A percentile compares a stretch with the other conserved stretches of the same genome.
phyloP scores from a whole-genome alignment of 53 echinoderm and acorn worm genomes.

The Glandiceps talaboti region DNA sequence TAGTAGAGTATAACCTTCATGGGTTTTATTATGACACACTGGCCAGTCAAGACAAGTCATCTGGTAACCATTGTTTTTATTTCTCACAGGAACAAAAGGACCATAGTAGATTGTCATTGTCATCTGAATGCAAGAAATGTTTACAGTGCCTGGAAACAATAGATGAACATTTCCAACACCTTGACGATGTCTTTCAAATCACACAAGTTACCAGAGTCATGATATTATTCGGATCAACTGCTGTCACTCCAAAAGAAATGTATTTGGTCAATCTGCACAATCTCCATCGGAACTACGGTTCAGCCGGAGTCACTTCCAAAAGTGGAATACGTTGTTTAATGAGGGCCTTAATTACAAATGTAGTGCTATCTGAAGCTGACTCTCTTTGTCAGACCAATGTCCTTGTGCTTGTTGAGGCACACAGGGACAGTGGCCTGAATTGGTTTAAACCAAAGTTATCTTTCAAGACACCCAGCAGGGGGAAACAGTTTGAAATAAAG shows the following conservation, averaged over 20 bases:
- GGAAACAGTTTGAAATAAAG: slow-evolving; percentile 18
- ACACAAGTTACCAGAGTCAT: slow-evolving; percentile 19
- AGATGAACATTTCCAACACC: slow-evolving; percentile 55
- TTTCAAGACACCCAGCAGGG: slow-evolving; percentile 51
- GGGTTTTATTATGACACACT: no score
- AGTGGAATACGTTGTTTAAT: slow-evolving; percentile 49
- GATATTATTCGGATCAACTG: slow-evolving; percentile 68
- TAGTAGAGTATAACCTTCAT: no score
- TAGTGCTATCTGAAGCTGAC: slow-evolving; percentile 15
- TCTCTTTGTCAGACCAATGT: slow-evolving; percentile 45
- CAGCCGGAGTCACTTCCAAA: slow-evolving; percentile 17
- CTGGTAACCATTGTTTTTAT: no score
- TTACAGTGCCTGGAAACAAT: slow-evolving; percentile 12
- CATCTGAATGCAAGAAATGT: neutral
- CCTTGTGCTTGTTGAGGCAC: slow-evolving; percentile 50
- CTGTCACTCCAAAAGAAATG: slow-evolving; percentile 73
- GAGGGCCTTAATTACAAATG: slow-evolving; percentile 48
- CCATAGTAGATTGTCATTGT: neutral
- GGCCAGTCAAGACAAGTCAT: no score
- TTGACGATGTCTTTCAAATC: slow-evolving; percentile 55
- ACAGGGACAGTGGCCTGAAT: slow-evolving; percentile 33
- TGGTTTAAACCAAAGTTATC: slow-evolving; percentile 75
- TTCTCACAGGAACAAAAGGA: no score
- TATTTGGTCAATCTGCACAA: slow-evolving; percentile 33
- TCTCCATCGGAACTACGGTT: slow-evolving; percentile 2